Evolutionary conservation across 2,888 invertebrate species (phyloP).

Genomic region (Sinotaia quadrata): DNA sequence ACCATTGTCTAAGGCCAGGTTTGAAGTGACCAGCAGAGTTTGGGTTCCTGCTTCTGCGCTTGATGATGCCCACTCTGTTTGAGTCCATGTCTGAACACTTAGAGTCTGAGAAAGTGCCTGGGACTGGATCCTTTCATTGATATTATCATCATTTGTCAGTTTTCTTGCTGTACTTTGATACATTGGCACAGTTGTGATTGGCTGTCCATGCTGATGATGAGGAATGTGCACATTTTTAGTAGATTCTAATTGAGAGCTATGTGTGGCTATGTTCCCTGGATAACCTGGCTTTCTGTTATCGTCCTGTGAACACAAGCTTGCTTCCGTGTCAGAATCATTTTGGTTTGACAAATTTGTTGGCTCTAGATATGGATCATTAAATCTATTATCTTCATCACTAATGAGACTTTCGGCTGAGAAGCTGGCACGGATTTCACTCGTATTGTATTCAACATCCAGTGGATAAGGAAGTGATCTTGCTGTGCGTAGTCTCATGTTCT

Average conservation of each 20-base stretch:
- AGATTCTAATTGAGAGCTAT: too few species aligned
- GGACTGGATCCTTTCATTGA: too few species aligned
- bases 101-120: conserved; percentile 8
- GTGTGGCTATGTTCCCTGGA: too few species aligned
- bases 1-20: too few species aligned
- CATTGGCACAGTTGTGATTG: too few species aligned
- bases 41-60: conserved; percentile 3
- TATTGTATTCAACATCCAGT: background rate
- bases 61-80: background rate
- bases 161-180: too few species aligned
- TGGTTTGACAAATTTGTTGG: conserved; percentile 7
- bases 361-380: background rate
- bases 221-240: too few species aligned
- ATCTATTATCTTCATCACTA: background rate
- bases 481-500: background rate
- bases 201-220: too few species aligned
- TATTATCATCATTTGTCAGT: too few species aligned
- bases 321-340: conserved; percentile 9
- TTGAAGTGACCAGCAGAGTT: background rate
- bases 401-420: conserved; percentile 20
- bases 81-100: conserved; percentile 21
- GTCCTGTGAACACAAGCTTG: conserved; percentile 10
- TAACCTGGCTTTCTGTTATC: too few species aligned
- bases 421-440: conserved; percentile 17
- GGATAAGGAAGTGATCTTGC: conserved; percentile 5